Conservation (phyloP, 2,113 vertebrate species). For the Zosterops borbonicus region DNA sequence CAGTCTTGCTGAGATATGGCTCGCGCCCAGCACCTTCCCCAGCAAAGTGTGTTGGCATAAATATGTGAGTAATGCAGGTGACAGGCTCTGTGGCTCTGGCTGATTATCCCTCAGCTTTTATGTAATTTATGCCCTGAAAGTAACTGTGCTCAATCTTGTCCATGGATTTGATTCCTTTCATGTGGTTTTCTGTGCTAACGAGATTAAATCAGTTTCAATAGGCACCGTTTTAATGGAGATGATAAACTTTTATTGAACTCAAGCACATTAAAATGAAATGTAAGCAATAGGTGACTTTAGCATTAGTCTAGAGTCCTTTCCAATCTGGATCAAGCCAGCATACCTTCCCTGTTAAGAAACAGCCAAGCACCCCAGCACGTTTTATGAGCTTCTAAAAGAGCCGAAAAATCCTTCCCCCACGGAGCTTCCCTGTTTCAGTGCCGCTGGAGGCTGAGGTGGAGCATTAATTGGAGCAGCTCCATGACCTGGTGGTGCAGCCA, state of each 20-base stretch:
- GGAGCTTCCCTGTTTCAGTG: background rate
- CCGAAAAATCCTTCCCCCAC: slow-evolving; percentile 7
- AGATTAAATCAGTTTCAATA: slow-evolving; percentile 81
- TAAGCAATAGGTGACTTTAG: slow-evolving; percentile 81
- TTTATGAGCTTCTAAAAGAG: slow-evolving; percentile 71
- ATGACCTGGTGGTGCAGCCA: slow-evolving; percentile 28
- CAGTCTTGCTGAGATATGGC: slow-evolving; percentile 53
- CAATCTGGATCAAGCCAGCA: slow-evolving; percentile 71
- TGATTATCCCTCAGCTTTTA: slow-evolving; percentile 34
- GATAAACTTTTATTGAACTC: slow-evolving; percentile 85
- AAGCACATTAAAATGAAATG: slow-evolving; percentile 81
- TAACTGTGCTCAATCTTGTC: slow-evolving; percentile 51
- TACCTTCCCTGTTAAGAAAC: slow-evolving; percentile 73
- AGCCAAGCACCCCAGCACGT: slow-evolving; percentile 53
- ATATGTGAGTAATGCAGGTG: slow-evolving; percentile 56
- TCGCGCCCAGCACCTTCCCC: slow-evolving; percentile 47
- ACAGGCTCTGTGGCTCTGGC: background rate
- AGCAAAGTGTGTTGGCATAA: background rate
- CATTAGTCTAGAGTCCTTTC: slow-evolving; percentile 69
- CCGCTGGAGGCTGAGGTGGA: background rate
- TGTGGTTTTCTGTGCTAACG: slow-evolving; percentile 75
- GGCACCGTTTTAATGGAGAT: slow-evolving; percentile 77
- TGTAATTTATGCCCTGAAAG: slow-evolving; percentile 59
- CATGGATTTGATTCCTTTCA: slow-evolving; percentile 72
- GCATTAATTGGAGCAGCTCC: background rate